Evolutionary conservation across 1,140 invertebrate species (phyloP), one percentile per base, ranked within the genome.

Genomic region (Plodia interpunctella): DNA sequence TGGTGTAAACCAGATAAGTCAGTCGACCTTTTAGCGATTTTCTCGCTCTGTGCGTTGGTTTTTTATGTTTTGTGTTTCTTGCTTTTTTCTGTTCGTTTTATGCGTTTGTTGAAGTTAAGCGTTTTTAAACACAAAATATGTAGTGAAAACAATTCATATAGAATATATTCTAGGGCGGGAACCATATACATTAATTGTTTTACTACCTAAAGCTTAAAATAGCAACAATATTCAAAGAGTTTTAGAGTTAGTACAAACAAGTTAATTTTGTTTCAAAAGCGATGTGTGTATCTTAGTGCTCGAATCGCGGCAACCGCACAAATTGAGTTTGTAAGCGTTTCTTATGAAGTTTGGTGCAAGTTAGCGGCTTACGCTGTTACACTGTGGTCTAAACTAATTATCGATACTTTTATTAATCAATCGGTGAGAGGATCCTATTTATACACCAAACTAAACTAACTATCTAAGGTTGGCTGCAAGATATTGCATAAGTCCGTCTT

Each of bases 1-100:
- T 6, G 38, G 38, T 10, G 1, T 15, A 44, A 44, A 44, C 38
- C 38, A n/a, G 38, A 15, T 44, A 1, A 15, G 38, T 44, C 8
- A 44, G 38, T 44, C 38, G 38, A 44, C 38, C 9, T 44, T 44
- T 44, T 44, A 44, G 38, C 38, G 10, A n/a, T 44, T 44, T 44
- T 15, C 38, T 2, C 38, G 3, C 13, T n/a, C 6, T 44, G 38
- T 15, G 38, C 13, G 5, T 13, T 4, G 5, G n/a, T 44, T 15
- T 10, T 44, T 15, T 44, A 15, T 44, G 0, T 3, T 44, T 44
- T 17, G 2, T 17, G 38, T 0, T 44, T 44, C 38, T 44, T 44
- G 38, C 13, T 44, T 15, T 44, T 44, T 44, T n/a, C 4, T 32
- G 30, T 10, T 11, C n/a, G 6, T 10, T 5, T 32, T 32, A 32